Evolutionary conservation across 1,140 invertebrate species (phyloP).

Genomic region (Scaptomyza montana): DNA sequence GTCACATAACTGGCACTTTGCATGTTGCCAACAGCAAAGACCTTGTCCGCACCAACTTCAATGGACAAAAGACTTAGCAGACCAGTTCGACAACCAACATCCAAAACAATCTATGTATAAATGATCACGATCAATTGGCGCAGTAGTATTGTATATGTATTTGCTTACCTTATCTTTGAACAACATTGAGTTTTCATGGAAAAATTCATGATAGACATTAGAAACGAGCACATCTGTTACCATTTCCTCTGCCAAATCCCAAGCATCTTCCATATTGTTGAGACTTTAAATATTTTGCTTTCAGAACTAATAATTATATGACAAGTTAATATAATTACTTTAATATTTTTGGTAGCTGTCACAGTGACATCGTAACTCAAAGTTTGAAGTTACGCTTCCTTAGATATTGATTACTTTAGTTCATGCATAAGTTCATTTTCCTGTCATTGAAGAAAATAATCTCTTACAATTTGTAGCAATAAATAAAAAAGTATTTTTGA

Average conservation of each 20-base stretch:
- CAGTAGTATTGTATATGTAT: background rate
- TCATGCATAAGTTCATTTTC: background rate
- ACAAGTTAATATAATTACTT: too few relatives aligned
- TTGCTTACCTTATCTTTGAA: constrained; percentile 51
- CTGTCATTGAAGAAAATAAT: background rate
- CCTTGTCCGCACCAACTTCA: constrained; percentile 44
- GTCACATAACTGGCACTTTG: constrained; percentile 26
- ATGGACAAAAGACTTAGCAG: constrained; percentile 48
- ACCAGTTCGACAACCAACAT: constrained; percentile 64
- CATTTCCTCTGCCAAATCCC: constrained; percentile 25
- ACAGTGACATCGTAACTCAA: background rate
- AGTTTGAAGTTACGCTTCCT: too few relatives aligned
- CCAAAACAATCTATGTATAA: constrained; percentile 46
- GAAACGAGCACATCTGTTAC: constrained; percentile 31
- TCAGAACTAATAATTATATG: constrained; percentile 1
- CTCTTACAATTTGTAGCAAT: constrained; percentile 13
- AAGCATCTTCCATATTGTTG: background rate
- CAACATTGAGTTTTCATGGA: constrained; percentile 13
- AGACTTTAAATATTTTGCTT: background rate
- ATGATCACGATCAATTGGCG: background rate
- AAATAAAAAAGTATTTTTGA: constrained; percentile 5
- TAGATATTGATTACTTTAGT: background rate
- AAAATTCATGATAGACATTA: constrained; percentile 31
- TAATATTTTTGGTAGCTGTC: background rate
- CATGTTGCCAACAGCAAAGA: constrained; percentile 47